Base-by-base conservation (phyloP, 2,888 invertebrate genomes). In the Desoria tigrina region DNA sequence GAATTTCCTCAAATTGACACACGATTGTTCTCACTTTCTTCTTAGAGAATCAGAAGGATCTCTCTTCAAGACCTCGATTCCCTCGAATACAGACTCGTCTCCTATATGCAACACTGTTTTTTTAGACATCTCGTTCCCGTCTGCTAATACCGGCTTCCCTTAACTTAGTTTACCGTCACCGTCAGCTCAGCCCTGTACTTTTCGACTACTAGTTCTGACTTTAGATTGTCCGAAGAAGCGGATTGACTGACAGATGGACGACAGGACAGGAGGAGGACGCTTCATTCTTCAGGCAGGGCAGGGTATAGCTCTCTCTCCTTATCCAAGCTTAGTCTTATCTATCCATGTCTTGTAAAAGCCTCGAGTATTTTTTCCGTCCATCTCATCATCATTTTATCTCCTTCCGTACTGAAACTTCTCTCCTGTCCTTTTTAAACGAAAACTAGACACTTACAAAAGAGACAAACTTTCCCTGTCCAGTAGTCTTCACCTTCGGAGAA, bases 1-100 rank as follows among this genome's bases (percentile, higher is more conserved):
- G 63, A 60, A 63, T 67, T 67, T 70, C 57, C 64, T 51, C 61
- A 59, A 65, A 66, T 71, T 71, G 71, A 68, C 68, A 68, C 68
- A 66, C 68, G 26, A 49, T 58, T 45, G 58, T 58, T 45, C 28
- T 16, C 55, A 45, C 45, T 45, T 45, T 45, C 45, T 16, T 45
- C 16, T 7, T 32, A 32, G 6, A 32, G 6, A 32, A 11, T 4
- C 32, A 32, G 6, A 32, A 32, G 11, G 32, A 32, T 11, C 32
- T n/a, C n/a, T n/a, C n/a, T 32, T 32, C 32, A 32, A 11, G 32
- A 32, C 32, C 32, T 11, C 32, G 4, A n/a, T n/a, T n/a, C n/a
- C n/a, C n/a, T n/a, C n/a, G n/a, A n/a, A n/a, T n/a, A n/a, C n/a
- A n/a, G n/a, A n/a, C n/a, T n/a, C n/a, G n/a, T n/a, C n/a, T n/a